These are phyloP conservation scores for Venustaconcha ellipsiformis DNA, from an alignment of 1,140 invertebrate species.

Conservation along the genomic window DNA sequence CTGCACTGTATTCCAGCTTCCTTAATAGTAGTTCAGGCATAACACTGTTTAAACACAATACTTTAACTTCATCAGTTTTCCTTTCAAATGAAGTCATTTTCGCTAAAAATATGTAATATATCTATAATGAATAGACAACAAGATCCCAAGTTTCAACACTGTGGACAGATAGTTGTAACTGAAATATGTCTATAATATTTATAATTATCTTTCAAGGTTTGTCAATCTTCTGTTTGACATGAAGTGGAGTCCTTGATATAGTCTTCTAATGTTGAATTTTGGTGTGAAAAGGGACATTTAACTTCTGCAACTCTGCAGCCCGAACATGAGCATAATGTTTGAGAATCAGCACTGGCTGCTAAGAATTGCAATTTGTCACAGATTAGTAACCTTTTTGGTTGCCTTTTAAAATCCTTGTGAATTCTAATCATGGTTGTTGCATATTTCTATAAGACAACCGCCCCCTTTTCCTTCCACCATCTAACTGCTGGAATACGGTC, in stretches of 20 bases:
- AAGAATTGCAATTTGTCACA: neutral
- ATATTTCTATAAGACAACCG: too few species aligned
- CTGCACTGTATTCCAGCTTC: too few species aligned
- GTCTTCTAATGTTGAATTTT: neutral
- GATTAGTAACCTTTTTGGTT: neutral
- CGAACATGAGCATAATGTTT: neutral
- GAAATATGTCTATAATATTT: too few species aligned
- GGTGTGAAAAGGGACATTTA: neutral
- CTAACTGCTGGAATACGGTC: neutral
- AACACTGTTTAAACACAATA: too few species aligned
- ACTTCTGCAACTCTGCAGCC: neutral
- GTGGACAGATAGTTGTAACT: too few species aligned
- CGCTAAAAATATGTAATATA: too few species aligned
- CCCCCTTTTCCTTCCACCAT: neutral
- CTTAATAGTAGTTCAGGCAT: too few species aligned
- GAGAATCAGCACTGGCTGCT: neutral
- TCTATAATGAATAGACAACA: too few species aligned
- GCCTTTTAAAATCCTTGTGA: neutral
- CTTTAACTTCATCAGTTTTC: too few species aligned
- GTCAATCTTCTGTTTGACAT: neutral
- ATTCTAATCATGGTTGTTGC: neutral
- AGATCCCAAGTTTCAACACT: too few species aligned
- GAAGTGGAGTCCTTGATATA: conserved; percentile 5
- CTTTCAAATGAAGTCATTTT: too few species aligned
- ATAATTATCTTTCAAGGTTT: too few species aligned